A percentile compares a stretch with the other conserved stretches of the same genome.
Evolutionary conservation across 2,797 vertebrate genomes (phyloP).

Genomic region (Chelonia mydas): DNA sequence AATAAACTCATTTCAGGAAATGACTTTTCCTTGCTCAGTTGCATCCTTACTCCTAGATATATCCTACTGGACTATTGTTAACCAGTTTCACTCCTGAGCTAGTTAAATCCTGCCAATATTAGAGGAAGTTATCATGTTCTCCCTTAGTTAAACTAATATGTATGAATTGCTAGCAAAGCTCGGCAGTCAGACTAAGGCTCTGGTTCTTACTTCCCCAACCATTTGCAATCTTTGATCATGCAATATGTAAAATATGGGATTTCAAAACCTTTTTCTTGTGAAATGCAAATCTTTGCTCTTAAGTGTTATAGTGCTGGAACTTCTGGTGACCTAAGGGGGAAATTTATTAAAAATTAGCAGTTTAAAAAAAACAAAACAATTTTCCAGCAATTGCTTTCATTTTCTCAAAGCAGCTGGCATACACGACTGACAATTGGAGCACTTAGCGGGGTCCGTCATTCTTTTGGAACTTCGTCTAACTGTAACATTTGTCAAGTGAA

Average conservation of each 20-base stretch:
- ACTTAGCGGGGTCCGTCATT: not conserved
- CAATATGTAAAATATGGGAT: not conserved
- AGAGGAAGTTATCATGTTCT: not conserved
- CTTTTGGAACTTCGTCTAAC: not conserved
- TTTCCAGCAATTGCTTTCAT: accelerated
- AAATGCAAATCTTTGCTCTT: not conserved
- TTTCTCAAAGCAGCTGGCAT: constrained; percentile 27
- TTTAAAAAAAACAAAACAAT: not conserved
- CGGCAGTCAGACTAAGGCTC: not conserved
- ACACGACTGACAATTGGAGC: not conserved
- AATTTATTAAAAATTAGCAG: not conserved
- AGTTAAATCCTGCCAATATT: not conserved
- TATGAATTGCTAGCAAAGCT: not conserved
- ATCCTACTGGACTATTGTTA: not conserved
- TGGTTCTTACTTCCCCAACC: not conserved
- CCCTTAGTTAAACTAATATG: not conserved
- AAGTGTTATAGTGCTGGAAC: not conserved
- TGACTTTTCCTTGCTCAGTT: not conserved
- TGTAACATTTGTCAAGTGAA: not conserved
- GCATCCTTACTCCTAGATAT: not conserved
- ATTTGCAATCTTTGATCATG: not conserved
- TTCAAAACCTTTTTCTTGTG: not conserved
- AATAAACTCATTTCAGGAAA: not conserved
- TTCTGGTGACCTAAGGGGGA: not conserved
- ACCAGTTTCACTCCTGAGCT: not conserved